Conservation (phyloP, 2,888 invertebrate species). For the Pterostichus niger region DNA sequence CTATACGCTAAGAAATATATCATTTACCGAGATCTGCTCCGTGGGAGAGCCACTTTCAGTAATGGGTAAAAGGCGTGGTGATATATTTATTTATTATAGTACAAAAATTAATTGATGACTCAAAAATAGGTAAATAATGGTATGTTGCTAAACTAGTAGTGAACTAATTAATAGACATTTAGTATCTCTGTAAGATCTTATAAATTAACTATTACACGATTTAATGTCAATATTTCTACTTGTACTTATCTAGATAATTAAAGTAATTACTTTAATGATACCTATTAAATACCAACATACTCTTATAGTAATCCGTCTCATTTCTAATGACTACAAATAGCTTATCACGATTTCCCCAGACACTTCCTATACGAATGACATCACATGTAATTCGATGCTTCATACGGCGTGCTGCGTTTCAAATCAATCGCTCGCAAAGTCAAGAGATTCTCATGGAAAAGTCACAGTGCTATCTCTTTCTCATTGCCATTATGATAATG, state of each 20-base stretch:
- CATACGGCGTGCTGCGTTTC: constrained; percentile 40
- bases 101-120: too few species aligned
- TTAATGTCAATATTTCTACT: neutral
- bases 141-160: too few species aligned
- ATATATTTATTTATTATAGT: too few species aligned
- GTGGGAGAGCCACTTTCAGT: too few species aligned
- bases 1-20: too few species aligned
- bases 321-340: constrained; percentile 16
- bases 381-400: constrained; percentile 41
- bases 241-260: neutral
- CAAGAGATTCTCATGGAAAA: constrained; percentile 51
- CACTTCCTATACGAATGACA: constrained; percentile 29
- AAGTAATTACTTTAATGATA: neutral
- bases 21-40: too few species aligned
- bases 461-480: constrained; percentile 2
- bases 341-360: constrained; percentile 19
- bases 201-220: too few species aligned
- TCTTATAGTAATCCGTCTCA: neutral
- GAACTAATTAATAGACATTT: neutral
- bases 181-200: too few species aligned
- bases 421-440: constrained; percentile 48
- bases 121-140: too few species aligned
- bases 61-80: too few species aligned
- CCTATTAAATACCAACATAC: constrained; percentile 14
- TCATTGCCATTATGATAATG: neutral